Conservation (phyloP, 2,888 invertebrate genomes). For the Seira musarum region DNA sequence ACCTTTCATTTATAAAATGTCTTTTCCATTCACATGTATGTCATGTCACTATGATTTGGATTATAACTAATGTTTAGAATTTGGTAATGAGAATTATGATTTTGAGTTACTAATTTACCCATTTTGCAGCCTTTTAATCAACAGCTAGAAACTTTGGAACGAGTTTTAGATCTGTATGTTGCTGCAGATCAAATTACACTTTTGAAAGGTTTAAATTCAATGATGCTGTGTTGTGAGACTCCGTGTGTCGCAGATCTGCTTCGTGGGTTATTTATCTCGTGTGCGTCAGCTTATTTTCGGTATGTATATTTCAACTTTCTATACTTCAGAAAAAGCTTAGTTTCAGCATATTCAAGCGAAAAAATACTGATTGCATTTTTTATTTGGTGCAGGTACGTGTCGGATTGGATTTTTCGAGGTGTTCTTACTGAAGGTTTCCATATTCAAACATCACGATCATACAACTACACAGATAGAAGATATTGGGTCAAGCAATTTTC, state of each 20-base stretch:
- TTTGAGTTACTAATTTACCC: constrained; percentile 16
- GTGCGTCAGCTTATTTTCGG: constrained; percentile 65
- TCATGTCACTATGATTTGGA: too few species aligned
- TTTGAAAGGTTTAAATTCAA: constrained; percentile 61
- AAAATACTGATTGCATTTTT: too few species aligned
- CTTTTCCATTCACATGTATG: constrained; percentile 6
- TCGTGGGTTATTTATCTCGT: constrained; percentile 58
- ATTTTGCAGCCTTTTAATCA: constrained; percentile 61
- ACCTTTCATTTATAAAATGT: constrained; percentile 12
- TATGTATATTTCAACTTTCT: too few species aligned
- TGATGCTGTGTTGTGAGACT: constrained; percentile 60
- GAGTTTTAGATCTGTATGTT: constrained; percentile 51
- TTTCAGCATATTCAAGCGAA: too few species aligned
- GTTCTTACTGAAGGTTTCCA: constrained; percentile 64
- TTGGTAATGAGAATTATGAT: not conserved
- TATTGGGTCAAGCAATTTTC: constrained; percentile 68
- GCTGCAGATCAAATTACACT: constrained; percentile 56
- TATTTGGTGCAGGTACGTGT: constrained; percentile 66
- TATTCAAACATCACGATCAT: constrained; percentile 50
- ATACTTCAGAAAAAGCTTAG: too few species aligned
- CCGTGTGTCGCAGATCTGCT: constrained; percentile 61
- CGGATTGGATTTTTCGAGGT: constrained; percentile 68
- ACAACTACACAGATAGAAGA: constrained; percentile 59
- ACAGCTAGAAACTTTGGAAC: constrained; percentile 59
- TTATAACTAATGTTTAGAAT: too few species aligned